Base-by-base conservation (phyloP, 2,113 vertebrate species). In the Engystomops pustulosus region DNA sequence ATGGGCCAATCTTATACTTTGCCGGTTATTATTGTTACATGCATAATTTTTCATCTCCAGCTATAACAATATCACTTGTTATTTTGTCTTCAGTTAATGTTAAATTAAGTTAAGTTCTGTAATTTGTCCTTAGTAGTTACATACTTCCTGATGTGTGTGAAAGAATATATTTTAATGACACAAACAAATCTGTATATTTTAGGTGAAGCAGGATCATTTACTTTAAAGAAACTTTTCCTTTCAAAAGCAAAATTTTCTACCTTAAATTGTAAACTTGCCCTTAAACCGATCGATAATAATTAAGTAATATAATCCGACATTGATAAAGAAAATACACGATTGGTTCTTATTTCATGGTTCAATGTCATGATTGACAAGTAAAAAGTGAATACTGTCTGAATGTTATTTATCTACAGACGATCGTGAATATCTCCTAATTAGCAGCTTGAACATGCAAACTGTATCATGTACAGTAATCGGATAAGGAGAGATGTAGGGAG, bases 51-150 rank as follows among this genome's bases (percentile, higher is more conserved):
- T 44, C 62, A 51, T 44, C 49, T 12, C 34, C 67, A 80, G 62
- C 25, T 49, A 67, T 80, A 67, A 80, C 79, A 68, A 69, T 69
- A 60, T 80, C 23, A 69, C 51, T 68, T 80, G 45, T 32, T 69
- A 80, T 51, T 69, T 51, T 68, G 27, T 80, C 69, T 68, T 38
- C 65, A 68, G 79, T 68, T 32, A 51, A 45, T 25, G 62, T 51
- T 69, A 68, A 80, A 69, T 80, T 67, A 5, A 68, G 53, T 80
- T 69, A 80, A 23, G 62, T n/a, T 1, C 18, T 69, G 44, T 69
- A 12, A 80, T 80, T 78, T 78, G 7, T 78, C 75, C 25, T 41
- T 38, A 5, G 75, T 41, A 60, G 60, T 78, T 78, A 38, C 51
- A 41, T 41, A 78, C 51, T 41, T 27, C 11, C 34, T 60, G 75